These are phyloP conservation scores for Eugnorisma glareosa DNA, from an alignment of 2,888 invertebrate species.

Conservation along the genomic window DNA sequence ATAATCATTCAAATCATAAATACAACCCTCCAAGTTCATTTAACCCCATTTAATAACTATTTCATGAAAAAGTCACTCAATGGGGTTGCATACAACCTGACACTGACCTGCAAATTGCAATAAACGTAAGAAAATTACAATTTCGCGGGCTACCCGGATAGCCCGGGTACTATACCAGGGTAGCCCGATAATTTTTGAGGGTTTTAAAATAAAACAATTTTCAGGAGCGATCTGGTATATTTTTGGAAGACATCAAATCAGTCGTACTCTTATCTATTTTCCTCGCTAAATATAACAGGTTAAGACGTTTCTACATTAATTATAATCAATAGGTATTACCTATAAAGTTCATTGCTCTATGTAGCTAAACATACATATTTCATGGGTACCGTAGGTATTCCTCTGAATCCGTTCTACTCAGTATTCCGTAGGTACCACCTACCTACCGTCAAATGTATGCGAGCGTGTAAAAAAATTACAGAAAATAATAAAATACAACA, in stretches of 20 bases:
- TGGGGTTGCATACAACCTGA: too few species aligned
- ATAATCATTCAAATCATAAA: too few species aligned
- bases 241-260: slow-evolving; percentile 70
- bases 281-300: slow-evolving; percentile 18
- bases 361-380: neutral
- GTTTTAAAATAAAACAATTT: slow-evolving; percentile 22
- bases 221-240: slow-evolving; percentile 40
- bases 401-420: neutral
- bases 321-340: neutral
- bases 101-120: too few species aligned
- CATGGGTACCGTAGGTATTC: neutral
- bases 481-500: neutral
- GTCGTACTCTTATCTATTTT: slow-evolving; percentile 45
- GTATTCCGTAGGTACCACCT: neutral
- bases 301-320: neutral
- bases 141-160: too few species aligned
- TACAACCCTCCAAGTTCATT: too few species aligned
- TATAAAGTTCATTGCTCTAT: slow-evolving; percentile 15
- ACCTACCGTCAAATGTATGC: neutral
- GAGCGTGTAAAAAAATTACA: neutral
- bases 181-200: too few species aligned
- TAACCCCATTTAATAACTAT: too few species aligned
- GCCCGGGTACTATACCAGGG: too few species aligned
- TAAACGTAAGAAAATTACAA: too few species aligned
- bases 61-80: too few species aligned